Evolutionary conservation across 1,140 invertebrate genomes (phyloP).

Genomic region (Lepidurus arcticus): DNA sequence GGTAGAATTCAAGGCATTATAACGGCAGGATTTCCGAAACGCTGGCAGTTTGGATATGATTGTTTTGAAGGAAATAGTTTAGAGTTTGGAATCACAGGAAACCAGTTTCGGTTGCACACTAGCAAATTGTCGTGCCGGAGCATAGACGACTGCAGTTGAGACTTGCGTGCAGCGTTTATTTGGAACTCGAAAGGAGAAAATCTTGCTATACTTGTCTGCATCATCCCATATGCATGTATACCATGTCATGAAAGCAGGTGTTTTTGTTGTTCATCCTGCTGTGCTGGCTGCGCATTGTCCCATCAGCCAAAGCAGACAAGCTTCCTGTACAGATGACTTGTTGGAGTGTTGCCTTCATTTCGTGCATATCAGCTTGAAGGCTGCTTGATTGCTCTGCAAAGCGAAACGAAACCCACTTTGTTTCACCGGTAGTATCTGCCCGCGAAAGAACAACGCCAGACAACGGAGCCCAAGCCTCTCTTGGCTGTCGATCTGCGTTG

Average conservation of each 20-base stretch:
- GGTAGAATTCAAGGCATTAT: too few species aligned
- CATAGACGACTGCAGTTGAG: too few species aligned
- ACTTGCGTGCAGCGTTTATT: too few species aligned
- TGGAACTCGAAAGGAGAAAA: too few species aligned
- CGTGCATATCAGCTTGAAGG: constrained; percentile 21
- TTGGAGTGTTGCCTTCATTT: constrained; percentile 19
- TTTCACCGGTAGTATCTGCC: not conserved
- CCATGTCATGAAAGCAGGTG: not conserved
- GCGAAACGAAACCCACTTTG: not conserved
- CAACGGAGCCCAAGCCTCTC: not conserved
- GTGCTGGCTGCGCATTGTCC: not conserved
- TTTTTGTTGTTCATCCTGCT: constrained; percentile 14
- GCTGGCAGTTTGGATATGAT: too few species aligned
- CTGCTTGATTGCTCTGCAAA: not conserved
- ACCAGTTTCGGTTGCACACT: too few species aligned
- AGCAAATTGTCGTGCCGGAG: too few species aligned
- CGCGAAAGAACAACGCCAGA: not conserved
- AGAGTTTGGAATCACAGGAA: too few species aligned
- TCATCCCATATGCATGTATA: not conserved
- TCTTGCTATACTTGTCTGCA: not conserved
- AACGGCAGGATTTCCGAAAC: too few species aligned
- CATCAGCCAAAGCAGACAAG: not conserved
- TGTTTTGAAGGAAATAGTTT: too few species aligned
- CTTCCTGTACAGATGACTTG: not conserved
- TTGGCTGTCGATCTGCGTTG: not conserved